Percentiles rank a stretch among this genome's conserved stretches.
Evolutionary conservation across 2,797 vertebrate genomes (phyloP).

Genomic region (Orientallactaga sibirica): DNA sequence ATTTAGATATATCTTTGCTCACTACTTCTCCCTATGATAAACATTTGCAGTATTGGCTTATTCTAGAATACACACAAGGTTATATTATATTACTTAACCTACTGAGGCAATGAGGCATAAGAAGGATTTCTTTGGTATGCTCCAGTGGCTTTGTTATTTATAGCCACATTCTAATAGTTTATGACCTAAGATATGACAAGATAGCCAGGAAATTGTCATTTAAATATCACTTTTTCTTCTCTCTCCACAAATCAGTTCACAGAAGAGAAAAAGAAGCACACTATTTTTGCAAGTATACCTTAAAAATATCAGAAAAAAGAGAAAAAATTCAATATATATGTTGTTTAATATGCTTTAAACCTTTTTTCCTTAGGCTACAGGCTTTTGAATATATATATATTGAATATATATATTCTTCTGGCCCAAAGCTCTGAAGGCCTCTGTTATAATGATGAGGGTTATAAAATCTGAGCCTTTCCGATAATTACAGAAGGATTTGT

Average conservation of each 20-base stretch:
- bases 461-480: constrained; percentile 12
- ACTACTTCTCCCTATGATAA: neutral
- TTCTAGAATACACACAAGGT: neutral
- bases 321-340: neutral
- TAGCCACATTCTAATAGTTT: neutral
- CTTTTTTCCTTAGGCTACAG: neutral
- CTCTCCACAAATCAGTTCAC: neutral
- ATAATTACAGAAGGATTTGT: neutral
- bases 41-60: neutral
- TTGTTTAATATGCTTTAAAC: neutral
- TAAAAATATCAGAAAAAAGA: neutral
- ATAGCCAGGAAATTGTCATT: neutral
- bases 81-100: neutral
- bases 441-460: neutral
- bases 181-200: neutral
- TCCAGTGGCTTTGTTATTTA: neutral
- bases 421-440: neutral
- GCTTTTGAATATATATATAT: neutral
- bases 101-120: neutral
- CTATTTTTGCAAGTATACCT: neutral
- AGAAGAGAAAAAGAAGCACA: neutral
- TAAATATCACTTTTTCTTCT: neutral
- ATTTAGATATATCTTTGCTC: neutral
- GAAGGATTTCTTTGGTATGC: neutral
- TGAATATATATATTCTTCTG: neutral